Base-by-base conservation (phyloP, 1,140 invertebrate genomes). In the Euglossa dilemma region DNA sequence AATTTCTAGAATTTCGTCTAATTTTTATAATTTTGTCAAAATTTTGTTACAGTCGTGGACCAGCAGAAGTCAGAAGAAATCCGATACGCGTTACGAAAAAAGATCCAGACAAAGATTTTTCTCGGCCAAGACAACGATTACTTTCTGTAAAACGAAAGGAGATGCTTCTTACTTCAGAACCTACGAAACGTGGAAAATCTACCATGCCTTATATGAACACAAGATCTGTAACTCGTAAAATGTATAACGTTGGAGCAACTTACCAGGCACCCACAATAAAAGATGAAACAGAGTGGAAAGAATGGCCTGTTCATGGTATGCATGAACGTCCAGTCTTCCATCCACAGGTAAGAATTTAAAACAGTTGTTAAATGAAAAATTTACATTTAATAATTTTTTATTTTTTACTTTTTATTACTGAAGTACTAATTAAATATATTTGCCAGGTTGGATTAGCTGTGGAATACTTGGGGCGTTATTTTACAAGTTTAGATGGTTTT, bases 301-400 rank as follows among this genome's bases (percentile, higher is more conserved):
- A 90, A 36, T 94, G 93, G 93, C 93, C 93, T 0, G 90, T 81
- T 6, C 92, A 93, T 78, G 93, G 93, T 36, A 93, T 93, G 92
- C 92, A 94, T 57, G 93, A 94, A 71, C 89, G 92, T 57, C 93
- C 93, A 11, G 85, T 93, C 23, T 94, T 90, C 59, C 93, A 94
- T 88, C 90, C 91, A 1, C 91, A 91, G 82, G 91, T 93, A 78
- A 84, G 28, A 75, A 71, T 77, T 23, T 72, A 11, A 28, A 70
- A 69, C 23, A 43, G 57, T 56, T 63, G 54, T 56, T 54, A 72
- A 43, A 11, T 14, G 2, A 43, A 8, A 69, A 52, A 54, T 54
- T 20, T 18, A 28, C 28, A 23, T 28, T 8, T 28, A 63, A 63
- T 28, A 50, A 12, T 9, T 50, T 28, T 61, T 61, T 61, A 61